Conservation (phyloP, 2,113 vertebrate species). For the Crotalus tigris region DNA sequence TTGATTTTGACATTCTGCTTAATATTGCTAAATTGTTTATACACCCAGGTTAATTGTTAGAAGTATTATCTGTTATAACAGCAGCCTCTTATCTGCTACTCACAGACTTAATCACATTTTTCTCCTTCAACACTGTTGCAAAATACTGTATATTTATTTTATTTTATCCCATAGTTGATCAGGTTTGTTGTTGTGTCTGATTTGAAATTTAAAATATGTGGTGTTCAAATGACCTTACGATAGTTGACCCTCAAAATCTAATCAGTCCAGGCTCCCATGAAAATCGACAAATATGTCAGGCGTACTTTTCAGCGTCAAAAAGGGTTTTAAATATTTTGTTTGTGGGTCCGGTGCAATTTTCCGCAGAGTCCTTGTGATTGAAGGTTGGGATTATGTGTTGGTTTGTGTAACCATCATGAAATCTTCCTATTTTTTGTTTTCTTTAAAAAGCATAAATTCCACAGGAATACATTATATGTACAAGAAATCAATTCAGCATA, state of each 20-base stretch:
- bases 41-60: conserved; percentile 76
- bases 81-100: conserved; percentile 44
- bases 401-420: conserved; percentile 15
- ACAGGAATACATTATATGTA: conserved; percentile 52
- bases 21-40: conserved; percentile 48
- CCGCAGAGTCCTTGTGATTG: conserved; percentile 38
- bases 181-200: conserved; percentile 62
- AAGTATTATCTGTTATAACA: conserved; percentile 64
- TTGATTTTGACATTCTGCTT: conserved; percentile 42
- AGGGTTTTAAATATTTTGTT: conserved; percentile 64
- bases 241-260: conserved; percentile 76
- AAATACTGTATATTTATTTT: conserved; percentile 54
- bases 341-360: conserved; percentile 53
- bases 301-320: conserved; percentile 64
- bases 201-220: conserved; percentile 77
- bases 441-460: conserved; percentile 49
- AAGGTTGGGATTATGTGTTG: background rate
- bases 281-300: conserved; percentile 77
- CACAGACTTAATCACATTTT: conserved; percentile 58
- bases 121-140: conserved; percentile 34
- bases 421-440: conserved; percentile 30
- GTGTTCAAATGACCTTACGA: conserved; percentile 72
- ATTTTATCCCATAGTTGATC: conserved; percentile 61
- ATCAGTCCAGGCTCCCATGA: conserved; percentile 68
- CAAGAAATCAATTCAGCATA: conserved; percentile 67